Conservation (phyloP, 2,797 vertebrate species). For the Myioborus melanocephalus region DNA sequence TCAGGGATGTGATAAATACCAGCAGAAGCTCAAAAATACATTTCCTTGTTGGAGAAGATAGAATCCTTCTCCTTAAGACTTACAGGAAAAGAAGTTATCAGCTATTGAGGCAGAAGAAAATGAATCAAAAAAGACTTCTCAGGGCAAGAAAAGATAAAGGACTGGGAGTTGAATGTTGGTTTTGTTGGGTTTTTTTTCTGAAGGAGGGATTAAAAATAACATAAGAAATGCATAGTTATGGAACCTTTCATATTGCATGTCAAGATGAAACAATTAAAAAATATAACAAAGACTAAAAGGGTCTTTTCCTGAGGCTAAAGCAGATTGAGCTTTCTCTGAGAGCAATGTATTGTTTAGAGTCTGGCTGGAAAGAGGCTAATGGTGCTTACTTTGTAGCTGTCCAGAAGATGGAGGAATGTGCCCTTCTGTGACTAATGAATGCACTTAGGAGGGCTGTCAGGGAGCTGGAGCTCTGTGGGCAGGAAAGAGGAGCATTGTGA, state of each 20-base stretch:
- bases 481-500: background rate
- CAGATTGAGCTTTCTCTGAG: constrained; percentile 7
- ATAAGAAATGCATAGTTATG: background rate
- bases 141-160: constrained; percentile 2
- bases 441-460: background rate
- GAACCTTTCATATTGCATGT: background rate
- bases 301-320: constrained; percentile 32
- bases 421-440: constrained; percentile 3
- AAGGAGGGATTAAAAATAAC: background rate
- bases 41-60: constrained; percentile 14
- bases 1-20: constrained; percentile 8
- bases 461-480: background rate
- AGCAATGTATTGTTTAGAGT: background rate
- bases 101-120: constrained; percentile 16
- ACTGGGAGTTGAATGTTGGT: background rate
- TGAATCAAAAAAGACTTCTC: constrained; percentile 27
- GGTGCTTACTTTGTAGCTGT: constrained; percentile 22
- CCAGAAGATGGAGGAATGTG: constrained; percentile 3
- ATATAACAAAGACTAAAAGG: constrained; percentile 8
- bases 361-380: constrained; percentile 24
- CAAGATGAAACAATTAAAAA: constrained; percentile 19
- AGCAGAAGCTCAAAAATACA: background rate
- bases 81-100: constrained; percentile 48
- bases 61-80: background rate
- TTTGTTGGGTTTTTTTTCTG: background rate